Percentiles rank a stretch among this genome's conserved stretches.
Evolutionary conservation across 2,888 invertebrate genomes (phyloP).

Genomic region (Amphiduros pacificus): DNA sequence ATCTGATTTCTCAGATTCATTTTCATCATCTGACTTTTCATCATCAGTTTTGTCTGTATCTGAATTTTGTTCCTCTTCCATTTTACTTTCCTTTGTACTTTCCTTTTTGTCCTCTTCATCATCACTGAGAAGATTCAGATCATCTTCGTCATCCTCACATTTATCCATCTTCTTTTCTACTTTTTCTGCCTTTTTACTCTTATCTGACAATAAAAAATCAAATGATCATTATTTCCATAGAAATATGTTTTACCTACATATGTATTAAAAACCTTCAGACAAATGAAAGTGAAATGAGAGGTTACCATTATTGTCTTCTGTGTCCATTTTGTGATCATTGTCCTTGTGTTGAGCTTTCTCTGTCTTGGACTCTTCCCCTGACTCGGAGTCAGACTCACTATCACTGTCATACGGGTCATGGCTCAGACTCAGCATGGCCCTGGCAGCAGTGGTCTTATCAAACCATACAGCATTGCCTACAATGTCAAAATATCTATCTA

Average conservation of each 20-base stretch:
- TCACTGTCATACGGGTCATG: neutral
- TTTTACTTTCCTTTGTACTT: slow-evolving; percentile 18
- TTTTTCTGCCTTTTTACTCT: slow-evolving; percentile 3
- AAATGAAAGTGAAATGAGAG: too few relatives aligned
- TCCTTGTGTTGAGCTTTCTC: too few relatives aligned
- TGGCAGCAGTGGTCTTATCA: slow-evolving; percentile 56
- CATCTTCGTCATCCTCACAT: slow-evolving; percentile 24
- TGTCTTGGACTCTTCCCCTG: neutral
- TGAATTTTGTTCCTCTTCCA: slow-evolving; percentile 13
- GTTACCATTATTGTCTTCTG: too few relatives aligned
- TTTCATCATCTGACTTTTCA: too few relatives aligned
- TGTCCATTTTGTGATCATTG: too few relatives aligned
- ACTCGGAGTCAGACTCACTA: neutral
- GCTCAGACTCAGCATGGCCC: neutral
- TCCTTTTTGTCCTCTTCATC: neutral
- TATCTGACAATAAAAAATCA: too few relatives aligned
- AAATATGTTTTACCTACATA: too few relatives aligned
- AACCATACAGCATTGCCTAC: slow-evolving; percentile 71
- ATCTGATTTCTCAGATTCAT: too few relatives aligned
- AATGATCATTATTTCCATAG: too few relatives aligned
- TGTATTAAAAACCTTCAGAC: too few relatives aligned
- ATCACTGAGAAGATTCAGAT: slow-evolving; percentile 13
- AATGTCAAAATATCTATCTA: neutral
- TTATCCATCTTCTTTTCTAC: slow-evolving; percentile 1
- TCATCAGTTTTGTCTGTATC: too few relatives aligned